Conservation (phyloP, 2,888 invertebrate genomes). For the Xestobium rufovillosum region DNA sequence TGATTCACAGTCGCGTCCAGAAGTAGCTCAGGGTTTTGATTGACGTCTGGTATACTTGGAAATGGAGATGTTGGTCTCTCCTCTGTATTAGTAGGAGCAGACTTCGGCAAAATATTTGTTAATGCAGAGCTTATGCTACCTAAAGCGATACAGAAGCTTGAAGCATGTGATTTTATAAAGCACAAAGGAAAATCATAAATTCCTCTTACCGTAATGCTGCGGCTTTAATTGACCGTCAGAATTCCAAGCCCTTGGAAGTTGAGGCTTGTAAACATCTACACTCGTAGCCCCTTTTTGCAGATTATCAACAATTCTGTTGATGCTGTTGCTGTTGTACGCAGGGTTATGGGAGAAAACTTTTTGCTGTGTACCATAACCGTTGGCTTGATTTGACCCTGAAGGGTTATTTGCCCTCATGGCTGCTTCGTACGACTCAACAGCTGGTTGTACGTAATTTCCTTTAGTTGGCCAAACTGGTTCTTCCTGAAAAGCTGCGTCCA, state of each 20-base stretch:
- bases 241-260: constrained; percentile 47
- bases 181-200: background rate
- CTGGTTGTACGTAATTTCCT: constrained; percentile 37
- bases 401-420: constrained; percentile 35
- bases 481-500: constrained; percentile 60
- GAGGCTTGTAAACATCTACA: constrained; percentile 45
- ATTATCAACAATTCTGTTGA: constrained; percentile 41
- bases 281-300: constrained; percentile 38
- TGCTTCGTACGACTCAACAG: constrained; percentile 40
- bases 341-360: constrained; percentile 37
- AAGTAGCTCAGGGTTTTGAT: constrained; percentile 25
- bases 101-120: constrained; percentile 27
- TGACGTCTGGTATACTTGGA: constrained; percentile 32
- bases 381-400: constrained; percentile 24
- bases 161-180: background rate
- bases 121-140: constrained; percentile 34
- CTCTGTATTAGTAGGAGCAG: constrained; percentile 20
- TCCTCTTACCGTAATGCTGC: constrained; percentile 27
- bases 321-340: constrained; percentile 41
- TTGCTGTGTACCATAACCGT: constrained; percentile 21
- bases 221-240: constrained; percentile 28
- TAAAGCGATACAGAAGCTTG: too few species aligned
- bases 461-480: constrained; percentile 36
- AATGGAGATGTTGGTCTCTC: constrained; percentile 29
- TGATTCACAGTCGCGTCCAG: constrained; percentile 13